Percentiles rank a stretch among this genome's conserved stretches.
Evolutionary conservation across 1,140 invertebrate genomes (phyloP).

Genomic region (Drosophila punjabiensis): DNA sequence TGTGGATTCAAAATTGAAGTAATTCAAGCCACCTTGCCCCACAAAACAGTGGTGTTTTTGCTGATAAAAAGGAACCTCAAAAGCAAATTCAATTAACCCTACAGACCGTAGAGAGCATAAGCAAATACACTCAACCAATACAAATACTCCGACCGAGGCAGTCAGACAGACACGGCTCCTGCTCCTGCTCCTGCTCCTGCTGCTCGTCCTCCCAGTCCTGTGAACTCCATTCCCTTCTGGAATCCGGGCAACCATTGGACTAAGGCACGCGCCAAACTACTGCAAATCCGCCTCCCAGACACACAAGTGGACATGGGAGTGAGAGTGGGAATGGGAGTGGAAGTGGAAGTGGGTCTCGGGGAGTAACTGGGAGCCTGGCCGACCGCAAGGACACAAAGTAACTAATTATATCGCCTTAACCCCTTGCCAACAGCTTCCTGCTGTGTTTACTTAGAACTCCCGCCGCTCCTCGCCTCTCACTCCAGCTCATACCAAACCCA

Average conservation of each 20-base stretch:
- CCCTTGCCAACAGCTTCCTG: conserved; percentile 53
- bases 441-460: conserved; percentile 65
- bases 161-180: conserved; percentile 52
- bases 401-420: conserved; percentile 82
- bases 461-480: not conserved
- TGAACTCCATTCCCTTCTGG: conserved; percentile 30
- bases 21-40: conserved; percentile 4
- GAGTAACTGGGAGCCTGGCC: conserved; percentile 17
- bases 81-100: conserved; percentile 82
- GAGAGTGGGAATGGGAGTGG: not conserved
- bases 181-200: not conserved
- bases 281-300: conserved; percentile 52
- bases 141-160: conserved; percentile 59
- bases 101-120: conserved; percentile 79
- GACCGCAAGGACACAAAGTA: conserved; percentile 76
- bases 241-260: conserved; percentile 24
- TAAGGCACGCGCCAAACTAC: conserved; percentile 67
- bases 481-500: conserved; percentile 2
- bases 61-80: conserved; percentile 60
- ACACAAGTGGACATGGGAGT: conserved; percentile 15
- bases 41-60: conserved; percentile 5
- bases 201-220: not conserved
- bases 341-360: not conserved
- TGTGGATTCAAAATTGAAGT: conserved; percentile 28
- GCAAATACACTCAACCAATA: conserved; percentile 82